Base-by-base conservation (phyloP, 1,140 invertebrate genomes). In the Drosophila asahinai region DNA sequence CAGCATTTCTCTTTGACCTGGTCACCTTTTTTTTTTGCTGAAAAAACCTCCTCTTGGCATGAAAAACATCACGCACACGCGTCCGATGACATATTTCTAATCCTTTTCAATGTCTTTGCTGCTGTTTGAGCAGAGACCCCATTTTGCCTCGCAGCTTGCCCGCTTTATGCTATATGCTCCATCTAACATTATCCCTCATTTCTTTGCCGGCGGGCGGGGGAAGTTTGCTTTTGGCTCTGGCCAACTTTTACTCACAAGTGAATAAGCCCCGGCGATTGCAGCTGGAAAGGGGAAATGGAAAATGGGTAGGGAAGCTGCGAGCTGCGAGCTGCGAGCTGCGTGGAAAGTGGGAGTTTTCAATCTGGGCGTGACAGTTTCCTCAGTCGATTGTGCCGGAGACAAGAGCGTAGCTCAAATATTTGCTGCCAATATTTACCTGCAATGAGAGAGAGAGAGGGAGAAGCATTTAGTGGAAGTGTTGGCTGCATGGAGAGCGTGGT, bases 371-470 rank as follows among this genome's bases (percentile, higher is more conserved):
- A 71, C 67, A 68, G 67, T 70, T 70, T 70, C 47, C 63, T 52
- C 49, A 49, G 57, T 81, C 73, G 59, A 71, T 73, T 72, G 70
- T 72, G 67, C 55, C 27, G 33, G 63, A 54, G 65, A 70, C 74
- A 51, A 74, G 66, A 79, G 79, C 64, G 76, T 77, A 63, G 60
- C 72, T 87, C 75, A 86, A 87, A 86, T 86, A 86, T 86, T 87
- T 86, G 80, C 59, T 60, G 75, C 62, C 83, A 80, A 87, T 87
- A 86, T 87, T 86, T 87, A 87, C 83, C 83, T 87, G 84, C 68
- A 87, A 80, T 64, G 78, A 71, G 30, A 47, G 30, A 68, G 33
- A 62, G 9, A 47, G 11, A 49, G 30, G 43, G 22, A 19, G 17
- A 60, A 40, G 61, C 47, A 60, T 58, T 55, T 65, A 47, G 57